Evolutionary conservation across 2,797 vertebrate genomes (phyloP).

Genomic region (Oreortyx pictus): DNA sequence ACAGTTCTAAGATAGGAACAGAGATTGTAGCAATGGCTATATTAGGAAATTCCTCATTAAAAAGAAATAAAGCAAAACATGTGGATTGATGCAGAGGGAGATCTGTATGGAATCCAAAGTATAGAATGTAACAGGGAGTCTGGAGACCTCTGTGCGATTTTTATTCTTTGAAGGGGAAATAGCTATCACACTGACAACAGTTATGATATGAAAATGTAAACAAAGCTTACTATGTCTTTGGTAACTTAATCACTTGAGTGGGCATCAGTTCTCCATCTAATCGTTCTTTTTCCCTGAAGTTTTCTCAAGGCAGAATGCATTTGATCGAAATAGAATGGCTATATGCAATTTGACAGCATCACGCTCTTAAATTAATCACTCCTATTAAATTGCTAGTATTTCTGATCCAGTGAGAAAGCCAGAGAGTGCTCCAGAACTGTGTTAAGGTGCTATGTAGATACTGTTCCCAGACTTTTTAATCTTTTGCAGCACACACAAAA

Average conservation of each 20-base stretch:
- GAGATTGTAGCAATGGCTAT: not conserved
- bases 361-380: not conserved
- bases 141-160: not conserved
- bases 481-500: constrained; percentile 54
- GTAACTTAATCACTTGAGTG: constrained; percentile 30
- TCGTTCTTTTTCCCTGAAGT: constrained; percentile 16
- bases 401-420: not conserved
- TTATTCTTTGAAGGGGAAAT: constrained; percentile 16
- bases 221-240: constrained; percentile 12
- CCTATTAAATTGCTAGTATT: not conserved
- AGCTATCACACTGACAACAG: too few species aligned
- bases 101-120: not conserved
- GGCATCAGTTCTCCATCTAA: constrained; percentile 7
- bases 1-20: not conserved
- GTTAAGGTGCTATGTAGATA: not conserved
- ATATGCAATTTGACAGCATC: not conserved
- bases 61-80: not conserved
- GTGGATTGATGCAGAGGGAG: not conserved
- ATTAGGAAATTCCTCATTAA: not conserved
- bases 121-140: not conserved
- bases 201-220: constrained; percentile 41
- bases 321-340: constrained; percentile 28
- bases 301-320: constrained; percentile 11
- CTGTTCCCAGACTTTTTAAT: constrained; percentile 66
- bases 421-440: constrained; percentile 1